Conservation (phyloP, 2,797 vertebrate genomes). For the Cossypha niveicapilla region DNA sequence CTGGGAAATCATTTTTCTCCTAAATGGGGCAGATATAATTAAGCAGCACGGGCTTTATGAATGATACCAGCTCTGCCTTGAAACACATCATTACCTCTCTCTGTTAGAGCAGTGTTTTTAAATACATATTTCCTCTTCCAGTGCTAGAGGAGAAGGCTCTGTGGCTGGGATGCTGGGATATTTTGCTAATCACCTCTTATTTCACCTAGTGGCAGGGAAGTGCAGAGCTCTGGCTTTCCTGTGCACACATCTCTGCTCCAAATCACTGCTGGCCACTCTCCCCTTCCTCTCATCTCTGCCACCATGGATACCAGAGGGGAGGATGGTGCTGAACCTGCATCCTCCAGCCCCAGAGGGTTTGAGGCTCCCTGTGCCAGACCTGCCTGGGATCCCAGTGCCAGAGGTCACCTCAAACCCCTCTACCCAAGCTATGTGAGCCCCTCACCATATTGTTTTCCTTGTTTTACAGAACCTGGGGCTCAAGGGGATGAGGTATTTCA, state of each 20-base stretch:
- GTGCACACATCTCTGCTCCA: background rate
- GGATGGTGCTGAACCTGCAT: fast-evolving
- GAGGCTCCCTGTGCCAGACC: background rate
- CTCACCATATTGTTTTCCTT: background rate
- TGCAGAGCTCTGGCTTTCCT: background rate
- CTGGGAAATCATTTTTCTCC: conserved; percentile 35
- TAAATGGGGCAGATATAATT: conserved; percentile 40
- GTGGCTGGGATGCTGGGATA: background rate
- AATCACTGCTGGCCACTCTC: background rate
- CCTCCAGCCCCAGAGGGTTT: background rate
- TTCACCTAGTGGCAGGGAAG: background rate
- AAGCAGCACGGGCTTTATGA: conserved; percentile 43
- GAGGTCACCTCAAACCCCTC: background rate
- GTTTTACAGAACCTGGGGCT: background rate
- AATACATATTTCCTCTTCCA: conserved; percentile 21
- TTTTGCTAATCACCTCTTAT: background rate
- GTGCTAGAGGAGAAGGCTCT: background rate
- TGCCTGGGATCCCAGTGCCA: fast-evolving
- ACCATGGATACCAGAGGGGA: fast-evolving
- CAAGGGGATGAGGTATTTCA: background rate
- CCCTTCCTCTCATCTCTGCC: background rate
- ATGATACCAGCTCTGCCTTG: conserved; percentile 40
- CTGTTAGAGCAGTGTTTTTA: conserved; percentile 2
- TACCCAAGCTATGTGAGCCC: background rate
- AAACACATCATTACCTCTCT: conserved; percentile 53